phyloP scores from a whole-genome alignment of 2,797 vertebrate species.

The Anabacerthia variegaticeps region DNA sequence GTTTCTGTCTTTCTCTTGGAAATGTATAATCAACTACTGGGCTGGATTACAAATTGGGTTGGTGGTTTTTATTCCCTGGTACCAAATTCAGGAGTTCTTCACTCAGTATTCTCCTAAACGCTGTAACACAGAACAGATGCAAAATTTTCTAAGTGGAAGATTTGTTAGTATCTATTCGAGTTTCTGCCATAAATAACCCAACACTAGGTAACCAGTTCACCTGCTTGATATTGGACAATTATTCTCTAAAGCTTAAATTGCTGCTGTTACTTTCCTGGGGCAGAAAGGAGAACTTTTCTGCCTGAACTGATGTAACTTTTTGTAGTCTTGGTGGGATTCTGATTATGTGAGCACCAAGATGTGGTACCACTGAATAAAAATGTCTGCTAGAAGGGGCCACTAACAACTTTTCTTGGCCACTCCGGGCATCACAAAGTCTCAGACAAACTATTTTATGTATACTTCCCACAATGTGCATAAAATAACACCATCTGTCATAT shows the following conservation, averaged over 20 bases:
- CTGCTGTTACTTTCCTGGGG: not conserved
- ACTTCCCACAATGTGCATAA: not conserved
- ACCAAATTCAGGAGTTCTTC: slow-evolving; percentile 48
- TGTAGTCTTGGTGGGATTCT: not conserved
- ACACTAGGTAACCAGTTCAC: not conserved
- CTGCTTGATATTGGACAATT: not conserved
- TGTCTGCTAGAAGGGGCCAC: slow-evolving; percentile 58
- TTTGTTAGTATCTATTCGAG: not conserved
- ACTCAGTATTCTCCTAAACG: not conserved
- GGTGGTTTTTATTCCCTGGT: slow-evolving; percentile 73
- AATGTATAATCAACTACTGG: slow-evolving; percentile 66
- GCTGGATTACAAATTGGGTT: slow-evolving; percentile 66
- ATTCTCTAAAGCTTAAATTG: not conserved
- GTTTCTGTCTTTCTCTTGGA: slow-evolving; percentile 80
- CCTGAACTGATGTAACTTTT: not conserved
- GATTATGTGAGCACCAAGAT: slow-evolving; percentile 31
- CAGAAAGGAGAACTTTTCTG: not conserved
- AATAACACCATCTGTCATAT: not conserved
- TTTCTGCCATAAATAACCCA: not conserved
- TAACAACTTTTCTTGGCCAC: slow-evolving; percentile 71
- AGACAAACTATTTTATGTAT: not conserved
- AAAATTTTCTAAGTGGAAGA: not conserved
- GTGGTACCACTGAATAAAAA: slow-evolving; percentile 75
- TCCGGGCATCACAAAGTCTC: slow-evolving; percentile 71
- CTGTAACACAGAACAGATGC: not conserved